phyloP scores from a whole-genome alignment of 2,113 vertebrate genomes.

The Dasyornis broadbenti region DNA sequence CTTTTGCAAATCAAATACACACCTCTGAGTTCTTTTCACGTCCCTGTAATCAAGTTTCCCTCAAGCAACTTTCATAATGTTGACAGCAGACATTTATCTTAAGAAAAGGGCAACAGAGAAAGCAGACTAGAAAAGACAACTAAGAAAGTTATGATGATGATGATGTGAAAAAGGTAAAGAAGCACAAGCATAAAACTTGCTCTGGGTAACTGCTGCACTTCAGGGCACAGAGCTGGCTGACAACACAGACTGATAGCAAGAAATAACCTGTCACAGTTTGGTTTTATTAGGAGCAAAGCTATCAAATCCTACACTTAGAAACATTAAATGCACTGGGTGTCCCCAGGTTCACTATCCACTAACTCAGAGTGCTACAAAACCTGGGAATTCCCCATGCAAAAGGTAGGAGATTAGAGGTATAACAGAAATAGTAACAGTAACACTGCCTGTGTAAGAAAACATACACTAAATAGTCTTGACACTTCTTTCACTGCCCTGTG shows the following conservation, averaged over 20 bases:
- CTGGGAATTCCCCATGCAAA: background rate
- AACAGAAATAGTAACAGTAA: background rate
- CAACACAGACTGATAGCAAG: background rate
- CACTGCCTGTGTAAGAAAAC: background rate
- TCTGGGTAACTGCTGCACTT: background rate
- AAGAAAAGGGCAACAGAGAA: background rate
- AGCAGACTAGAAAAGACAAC: background rate
- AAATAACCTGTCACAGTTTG: background rate
- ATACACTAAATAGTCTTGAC: background rate
- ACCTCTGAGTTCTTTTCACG: background rate
- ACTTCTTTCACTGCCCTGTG: background rate
- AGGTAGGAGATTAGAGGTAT: background rate
- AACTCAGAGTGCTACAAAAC: background rate
- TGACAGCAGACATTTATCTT: background rate
- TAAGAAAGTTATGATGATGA: background rate
- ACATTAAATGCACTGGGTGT: background rate
- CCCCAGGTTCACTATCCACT: background rate
- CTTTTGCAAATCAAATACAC: background rate
- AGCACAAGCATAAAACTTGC: accelerated
- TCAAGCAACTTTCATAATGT: background rate
- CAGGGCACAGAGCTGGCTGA: background rate
- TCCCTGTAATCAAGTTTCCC: background rate
- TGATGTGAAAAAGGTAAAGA: background rate
- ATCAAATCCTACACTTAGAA: background rate
- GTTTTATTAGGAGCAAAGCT: background rate